These are phyloP conservation scores for Linnaemya vulpina DNA, from an alignment of 2,888 invertebrate genomes.

Conservation along the genomic window DNA sequence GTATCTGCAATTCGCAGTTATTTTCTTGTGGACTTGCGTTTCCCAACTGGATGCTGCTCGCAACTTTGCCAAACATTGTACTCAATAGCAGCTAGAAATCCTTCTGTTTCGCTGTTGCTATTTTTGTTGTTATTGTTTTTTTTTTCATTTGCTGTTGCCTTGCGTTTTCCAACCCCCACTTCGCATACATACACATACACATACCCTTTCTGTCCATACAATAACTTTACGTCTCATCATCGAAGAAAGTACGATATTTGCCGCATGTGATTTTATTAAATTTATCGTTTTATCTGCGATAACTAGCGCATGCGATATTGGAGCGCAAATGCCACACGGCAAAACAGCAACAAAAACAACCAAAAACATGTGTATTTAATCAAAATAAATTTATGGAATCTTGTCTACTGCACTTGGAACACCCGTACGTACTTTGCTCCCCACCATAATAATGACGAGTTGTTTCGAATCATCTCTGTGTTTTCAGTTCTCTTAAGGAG, in stretches of 20 bases:
- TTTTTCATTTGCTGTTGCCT: conserved; percentile 27
- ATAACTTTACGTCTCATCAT: conserved; percentile 61
- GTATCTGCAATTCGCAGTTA: conserved; percentile 57
- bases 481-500: conserved; percentile 40
- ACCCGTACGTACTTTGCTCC: not conserved
- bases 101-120: conserved; percentile 23
- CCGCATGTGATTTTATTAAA: conserved; percentile 59
- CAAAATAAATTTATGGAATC: conserved; percentile 45
- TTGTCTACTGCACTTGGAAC: conserved; percentile 1
- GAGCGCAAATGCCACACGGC: conserved; percentile 9
- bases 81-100: conserved; percentile 58
- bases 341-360: conserved; percentile 15
- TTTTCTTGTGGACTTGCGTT: conserved; percentile 75
- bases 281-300: conserved; percentile 70
- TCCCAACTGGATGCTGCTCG: conserved; percentile 82
- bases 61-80: conserved; percentile 70
- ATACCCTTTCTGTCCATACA: conserved; percentile 46
- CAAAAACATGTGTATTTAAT: conserved; percentile 58
- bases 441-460: conserved; percentile 24
- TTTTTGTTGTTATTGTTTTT: conserved; percentile 23
- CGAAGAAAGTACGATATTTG: conserved; percentile 56
- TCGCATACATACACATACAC: conserved; percentile 36
- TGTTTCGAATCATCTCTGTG: conserved; percentile 44
- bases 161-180: conserved; percentile 40
- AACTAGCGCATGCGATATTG: conserved; percentile 71